These are phyloP conservation scores for Luidia sarsii DNA, from an alignment of 53 echinoderm and acorn worm species.

Conservation along the genomic window DNA sequence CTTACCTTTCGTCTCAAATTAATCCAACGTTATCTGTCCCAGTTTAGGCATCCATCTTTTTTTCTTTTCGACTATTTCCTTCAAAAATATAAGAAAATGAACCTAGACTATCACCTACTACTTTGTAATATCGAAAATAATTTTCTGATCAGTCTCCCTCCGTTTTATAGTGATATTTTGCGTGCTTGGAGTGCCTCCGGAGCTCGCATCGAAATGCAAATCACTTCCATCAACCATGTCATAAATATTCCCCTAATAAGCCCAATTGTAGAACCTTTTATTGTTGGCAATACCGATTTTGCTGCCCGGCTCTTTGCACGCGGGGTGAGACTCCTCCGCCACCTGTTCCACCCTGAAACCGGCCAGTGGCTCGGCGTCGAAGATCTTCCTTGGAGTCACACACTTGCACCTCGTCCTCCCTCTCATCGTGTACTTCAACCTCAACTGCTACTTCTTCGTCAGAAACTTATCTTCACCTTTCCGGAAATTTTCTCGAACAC, in stretches of 20 bases:
- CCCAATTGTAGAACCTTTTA: not conserved
- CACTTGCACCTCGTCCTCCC: not conserved
- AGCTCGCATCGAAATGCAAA: not conserved
- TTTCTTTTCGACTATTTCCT: not conserved
- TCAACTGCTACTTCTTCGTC: not conserved
- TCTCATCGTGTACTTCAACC: not conserved
- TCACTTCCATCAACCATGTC: slow-evolving; percentile 16
- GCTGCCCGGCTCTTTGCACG: not conserved
- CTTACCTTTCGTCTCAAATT: too few species aligned
- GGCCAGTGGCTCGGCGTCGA: not conserved
- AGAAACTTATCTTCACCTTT: not conserved
- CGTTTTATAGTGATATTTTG: slow-evolving; percentile 3
- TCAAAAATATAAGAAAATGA: too few species aligned
- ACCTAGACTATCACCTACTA: not conserved
- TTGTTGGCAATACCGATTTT: not conserved
- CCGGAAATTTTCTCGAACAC: too few species aligned
- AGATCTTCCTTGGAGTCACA: not conserved
- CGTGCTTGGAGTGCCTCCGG: slow-evolving; percentile 17
- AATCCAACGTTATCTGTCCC: too few species aligned
- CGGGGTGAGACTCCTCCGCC: not conserved
- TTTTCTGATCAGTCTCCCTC: not conserved
- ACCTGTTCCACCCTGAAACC: not conserved
- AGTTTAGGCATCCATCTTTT: not conserved
- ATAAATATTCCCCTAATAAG: not conserved
- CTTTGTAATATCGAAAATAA: not conserved